A percentile compares a stretch with the other conserved stretches of the same genome.
Conservation (phyloP, 2,888 invertebrate genomes). For the Polydrusus tereticollis region DNA sequence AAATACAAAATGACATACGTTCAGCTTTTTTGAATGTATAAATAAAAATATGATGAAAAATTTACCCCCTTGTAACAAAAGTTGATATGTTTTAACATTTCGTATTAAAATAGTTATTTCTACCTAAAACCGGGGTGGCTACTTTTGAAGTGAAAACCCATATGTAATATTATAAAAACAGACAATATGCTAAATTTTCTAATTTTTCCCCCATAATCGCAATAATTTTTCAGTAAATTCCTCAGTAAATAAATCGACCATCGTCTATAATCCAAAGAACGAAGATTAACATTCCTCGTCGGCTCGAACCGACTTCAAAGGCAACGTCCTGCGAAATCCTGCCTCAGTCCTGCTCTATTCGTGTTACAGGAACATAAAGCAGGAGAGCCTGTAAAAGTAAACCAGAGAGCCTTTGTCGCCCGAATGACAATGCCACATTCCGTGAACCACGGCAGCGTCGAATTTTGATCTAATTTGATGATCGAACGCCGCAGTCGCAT, state of each 20-base stretch:
- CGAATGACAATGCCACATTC: constrained; percentile 17
- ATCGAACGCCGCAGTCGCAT: neutral
- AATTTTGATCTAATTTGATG: constrained; percentile 20
- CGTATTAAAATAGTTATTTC: no score
- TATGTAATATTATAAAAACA: no score
- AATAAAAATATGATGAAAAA: no score
- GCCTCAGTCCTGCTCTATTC: neutral
- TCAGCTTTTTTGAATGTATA: no score
- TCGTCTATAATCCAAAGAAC: neutral
- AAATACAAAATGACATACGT: no score
- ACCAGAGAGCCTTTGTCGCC: constrained; percentile 17
- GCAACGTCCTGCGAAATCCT: constrained; percentile 2
- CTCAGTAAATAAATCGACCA: constrained; percentile 12
- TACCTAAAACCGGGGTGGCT: no score
- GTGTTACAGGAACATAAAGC: constrained; percentile 15
- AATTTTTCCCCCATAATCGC: no score
- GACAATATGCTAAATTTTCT: no score
- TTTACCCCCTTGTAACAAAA: no score
- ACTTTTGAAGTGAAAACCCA: no score
- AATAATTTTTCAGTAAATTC: neutral
- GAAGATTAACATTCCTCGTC: constrained; percentile 7
- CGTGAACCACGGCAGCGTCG: neutral
- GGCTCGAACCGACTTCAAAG: constrained; percentile 3
- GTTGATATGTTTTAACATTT: no score
- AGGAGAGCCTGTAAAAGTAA: constrained; percentile 15